Evolutionary conservation across 1,140 invertebrate genomes (phyloP).

Genomic region (Drosophila mojavensis): DNA sequence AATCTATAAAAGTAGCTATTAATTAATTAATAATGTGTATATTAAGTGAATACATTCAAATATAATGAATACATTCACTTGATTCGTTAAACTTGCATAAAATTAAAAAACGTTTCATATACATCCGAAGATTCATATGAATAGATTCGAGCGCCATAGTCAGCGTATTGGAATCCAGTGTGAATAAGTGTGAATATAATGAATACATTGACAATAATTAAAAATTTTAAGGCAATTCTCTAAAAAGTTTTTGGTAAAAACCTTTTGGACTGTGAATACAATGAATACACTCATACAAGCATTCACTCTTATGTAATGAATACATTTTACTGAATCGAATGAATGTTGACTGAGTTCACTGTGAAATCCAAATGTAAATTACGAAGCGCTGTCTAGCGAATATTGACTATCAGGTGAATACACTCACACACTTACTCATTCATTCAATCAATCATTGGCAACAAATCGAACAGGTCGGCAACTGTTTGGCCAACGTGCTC

Average conservation of each 20-base stretch:
- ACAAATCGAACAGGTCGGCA: slow-evolving; percentile 18
- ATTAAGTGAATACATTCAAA: background rate
- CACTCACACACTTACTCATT: slow-evolving; percentile 11
- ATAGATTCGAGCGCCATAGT: no score
- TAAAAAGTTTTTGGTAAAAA: no score
- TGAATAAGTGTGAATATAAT: slow-evolving; percentile 1
- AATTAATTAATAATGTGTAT: background rate
- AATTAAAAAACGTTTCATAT: no score
- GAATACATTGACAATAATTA: background rate
- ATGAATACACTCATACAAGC: background rate
- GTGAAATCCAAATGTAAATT: background rate
- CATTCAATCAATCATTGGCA: background rate
- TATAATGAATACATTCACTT: background rate
- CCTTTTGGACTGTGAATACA: no score
- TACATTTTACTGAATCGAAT: background rate
- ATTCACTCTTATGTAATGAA: background rate
- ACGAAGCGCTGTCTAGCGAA: no score
- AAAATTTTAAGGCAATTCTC: background rate
- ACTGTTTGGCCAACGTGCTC: slow-evolving; percentile 18
- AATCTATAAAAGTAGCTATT: no score
- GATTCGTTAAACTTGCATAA: background rate
- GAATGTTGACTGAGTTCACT: background rate
- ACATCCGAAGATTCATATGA: no score
- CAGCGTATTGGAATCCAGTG: no score
- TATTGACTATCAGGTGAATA: background rate